Evolutionary conservation across 2,113 vertebrate genomes (phyloP).

Genomic region (Plecotus auritus): DNA sequence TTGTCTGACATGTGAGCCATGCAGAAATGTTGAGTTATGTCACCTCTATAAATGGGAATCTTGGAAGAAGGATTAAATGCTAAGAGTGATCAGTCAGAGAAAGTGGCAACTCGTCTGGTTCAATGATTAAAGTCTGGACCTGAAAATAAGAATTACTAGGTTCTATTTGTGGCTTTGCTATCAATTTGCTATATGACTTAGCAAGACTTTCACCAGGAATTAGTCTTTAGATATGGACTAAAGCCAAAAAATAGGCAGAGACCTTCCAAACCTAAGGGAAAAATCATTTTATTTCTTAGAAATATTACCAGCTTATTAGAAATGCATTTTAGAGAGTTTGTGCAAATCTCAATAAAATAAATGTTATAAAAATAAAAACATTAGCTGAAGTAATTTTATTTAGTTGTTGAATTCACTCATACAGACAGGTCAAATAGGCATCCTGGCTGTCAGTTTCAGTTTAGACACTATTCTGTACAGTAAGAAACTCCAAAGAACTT

Average conservation of each 20-base stretch:
- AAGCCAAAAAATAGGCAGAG: neutral
- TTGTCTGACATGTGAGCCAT: constrained; percentile 59
- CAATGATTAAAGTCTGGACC: constrained; percentile 65
- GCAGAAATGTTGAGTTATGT: constrained; percentile 67
- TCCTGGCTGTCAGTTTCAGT: neutral
- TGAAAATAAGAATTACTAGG: constrained; percentile 62
- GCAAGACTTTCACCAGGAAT: constrained; percentile 35
- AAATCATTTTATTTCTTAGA: constrained; percentile 10
- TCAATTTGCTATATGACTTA: constrained; percentile 67
- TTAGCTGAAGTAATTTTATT: neutral
- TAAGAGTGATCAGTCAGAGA: constrained; percentile 67
- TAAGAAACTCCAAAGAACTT: neutral
- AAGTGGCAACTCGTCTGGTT: constrained; percentile 59
- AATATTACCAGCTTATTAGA: neutral
- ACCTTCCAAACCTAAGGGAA: neutral
- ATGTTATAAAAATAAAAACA: neutral
- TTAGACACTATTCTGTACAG: neutral
- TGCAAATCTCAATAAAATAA: neutral
- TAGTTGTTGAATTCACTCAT: neutral
- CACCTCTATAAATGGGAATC: constrained; percentile 58
- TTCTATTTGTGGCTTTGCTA: constrained; percentile 69
- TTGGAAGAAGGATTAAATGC: constrained; percentile 62
- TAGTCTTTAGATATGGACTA: constrained; percentile 52
- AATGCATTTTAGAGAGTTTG: neutral
- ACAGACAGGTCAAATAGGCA: neutral